Evolutionary conservation across 2,888 invertebrate genomes (phyloP), one percentile per base, ranked within the genome.

Genomic region (Agapetus fuscipes): DNA sequence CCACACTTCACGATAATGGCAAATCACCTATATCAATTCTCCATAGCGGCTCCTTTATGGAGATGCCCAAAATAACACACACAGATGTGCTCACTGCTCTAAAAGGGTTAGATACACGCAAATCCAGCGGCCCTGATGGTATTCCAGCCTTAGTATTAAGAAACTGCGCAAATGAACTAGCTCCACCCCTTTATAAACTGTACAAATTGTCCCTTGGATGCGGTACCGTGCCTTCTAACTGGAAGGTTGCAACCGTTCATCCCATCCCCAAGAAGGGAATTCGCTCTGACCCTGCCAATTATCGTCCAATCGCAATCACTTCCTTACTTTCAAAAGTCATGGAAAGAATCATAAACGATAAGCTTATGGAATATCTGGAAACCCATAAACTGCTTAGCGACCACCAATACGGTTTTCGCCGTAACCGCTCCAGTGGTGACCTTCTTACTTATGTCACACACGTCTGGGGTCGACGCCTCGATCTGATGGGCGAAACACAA

Each of bases 261-360:
- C 30, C 9, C n/a, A 14, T 30, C 10, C 30, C 30, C 11, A 30
- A 30, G 7, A 30, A 14, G 14, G 30, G 9, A 13, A 14, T 12
- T 9, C 16, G 10, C n/a, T 10, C 12, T 14, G 30, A 30, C 30
- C 30, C 30, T 14, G 13, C 13, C 10, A 30, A 30, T 14, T 30
- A 30, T 30, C 30, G 30, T 3, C 30, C 30, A 13, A 30, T 30
- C 10, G 30, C 14, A 10, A 30, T 30, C 13, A 30, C 30, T 10
- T 30, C 30, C 10, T 14, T 30, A 10, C 30, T 30, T 16, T 30
- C 14, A 10, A 30, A 30, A 16, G 30, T 30, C 10, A 30, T 30
- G 30, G 30, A 12, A 16, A 11, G 30, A 3, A 12, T 30, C 11
- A 30, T 30, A 12, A 30, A 30, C 30, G 10, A 13, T 14, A 10